phyloP scores from a whole-genome alignment of 2,797 vertebrate species.

The Acestrorhynchus altus region DNA sequence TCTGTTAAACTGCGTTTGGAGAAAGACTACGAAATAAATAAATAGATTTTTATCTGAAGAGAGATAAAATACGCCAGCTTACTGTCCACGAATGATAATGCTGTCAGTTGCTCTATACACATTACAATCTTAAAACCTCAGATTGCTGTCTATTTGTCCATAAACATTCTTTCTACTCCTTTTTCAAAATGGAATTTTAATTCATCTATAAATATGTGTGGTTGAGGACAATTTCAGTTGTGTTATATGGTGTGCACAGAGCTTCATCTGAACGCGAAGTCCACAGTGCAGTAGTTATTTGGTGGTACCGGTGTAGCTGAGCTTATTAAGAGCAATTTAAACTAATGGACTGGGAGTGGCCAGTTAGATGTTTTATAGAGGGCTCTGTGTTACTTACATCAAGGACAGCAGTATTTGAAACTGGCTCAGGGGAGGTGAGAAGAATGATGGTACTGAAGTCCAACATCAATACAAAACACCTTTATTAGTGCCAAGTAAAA shows the following conservation, averaged over 20 bases:
- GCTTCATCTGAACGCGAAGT: slow-evolving; percentile 41
- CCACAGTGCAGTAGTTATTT: slow-evolving; percentile 53
- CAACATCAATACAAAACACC: slow-evolving; percentile 28
- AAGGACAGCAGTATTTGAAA: slow-evolving; percentile 20
- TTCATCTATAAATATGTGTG: not conserved
- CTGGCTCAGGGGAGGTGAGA: not conserved
- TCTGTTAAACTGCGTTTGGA: not conserved
- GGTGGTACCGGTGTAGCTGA: slow-evolving; percentile 43
- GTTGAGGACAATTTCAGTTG: slow-evolving; percentile 21
- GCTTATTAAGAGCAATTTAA: slow-evolving; percentile 61
- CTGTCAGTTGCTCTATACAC: not conserved
- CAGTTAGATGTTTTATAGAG: slow-evolving; percentile 53
- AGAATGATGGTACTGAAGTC: slow-evolving; percentile 7
- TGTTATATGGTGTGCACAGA: slow-evolving; percentile 31
- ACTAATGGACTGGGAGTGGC: slow-evolving; percentile 57
- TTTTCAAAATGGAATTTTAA: not conserved
- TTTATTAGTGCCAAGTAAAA: slow-evolving; percentile 25
- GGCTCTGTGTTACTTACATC: slow-evolving; percentile 49
- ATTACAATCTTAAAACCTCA: not conserved
- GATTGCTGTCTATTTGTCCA: not conserved
- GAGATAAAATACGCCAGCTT: slow-evolving; percentile 8
- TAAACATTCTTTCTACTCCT: not conserved
- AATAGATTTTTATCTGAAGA: slow-evolving; percentile 14
- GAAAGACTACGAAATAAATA: not conserved
- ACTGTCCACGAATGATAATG: not conserved